Evolutionary conservation across 1,140 invertebrate genomes (phyloP).

Genomic region (Pseudachorutes palmiensis): DNA sequence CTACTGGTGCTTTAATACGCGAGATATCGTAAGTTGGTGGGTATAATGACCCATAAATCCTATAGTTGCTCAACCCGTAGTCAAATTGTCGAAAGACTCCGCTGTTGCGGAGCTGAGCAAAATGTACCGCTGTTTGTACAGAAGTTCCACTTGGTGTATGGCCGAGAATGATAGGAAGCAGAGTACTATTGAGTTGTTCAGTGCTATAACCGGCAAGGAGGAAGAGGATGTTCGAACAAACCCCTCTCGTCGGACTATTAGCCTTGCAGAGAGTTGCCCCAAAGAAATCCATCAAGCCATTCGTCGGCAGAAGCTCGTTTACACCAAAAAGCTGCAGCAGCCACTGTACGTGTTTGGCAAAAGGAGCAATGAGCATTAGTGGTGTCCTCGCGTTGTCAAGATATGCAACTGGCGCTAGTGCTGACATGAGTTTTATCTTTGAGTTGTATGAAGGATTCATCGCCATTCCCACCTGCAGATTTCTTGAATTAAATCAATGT

Average conservation of each 20-base stretch:
- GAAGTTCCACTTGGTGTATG: conserved; percentile 65
- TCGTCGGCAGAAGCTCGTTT: conserved; percentile 52
- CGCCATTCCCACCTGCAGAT: conserved; percentile 41
- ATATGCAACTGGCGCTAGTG: conserved; percentile 57
- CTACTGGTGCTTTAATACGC: conserved; percentile 53
- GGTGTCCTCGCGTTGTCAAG: background rate
- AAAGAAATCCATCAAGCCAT: conserved; percentile 45
- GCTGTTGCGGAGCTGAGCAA: conserved; percentile 56
- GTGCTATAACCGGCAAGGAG: conserved; percentile 50
- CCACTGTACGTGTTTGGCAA: background rate
- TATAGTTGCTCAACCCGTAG: conserved; percentile 42
- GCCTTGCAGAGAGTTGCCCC: conserved; percentile 46
- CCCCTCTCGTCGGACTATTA: conserved; percentile 42
- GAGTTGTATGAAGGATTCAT: conserved; percentile 48
- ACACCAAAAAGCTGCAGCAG: conserved; percentile 38
- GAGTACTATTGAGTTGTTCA: conserved; percentile 49
- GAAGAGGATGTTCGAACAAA: conserved; percentile 53
- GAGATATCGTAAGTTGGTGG: conserved; percentile 55
- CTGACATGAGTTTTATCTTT: conserved; percentile 50
- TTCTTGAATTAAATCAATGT: background rate
- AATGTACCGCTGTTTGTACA: conserved; percentile 66
- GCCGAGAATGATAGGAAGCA: conserved; percentile 54
- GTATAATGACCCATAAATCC: conserved; percentile 42
- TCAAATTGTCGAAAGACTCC: conserved; percentile 44
- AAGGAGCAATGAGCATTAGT: conserved; percentile 5